Evolutionary conservation across 2,888 invertebrate genomes (phyloP).

Genomic region (Cheilosia variabilis): DNA sequence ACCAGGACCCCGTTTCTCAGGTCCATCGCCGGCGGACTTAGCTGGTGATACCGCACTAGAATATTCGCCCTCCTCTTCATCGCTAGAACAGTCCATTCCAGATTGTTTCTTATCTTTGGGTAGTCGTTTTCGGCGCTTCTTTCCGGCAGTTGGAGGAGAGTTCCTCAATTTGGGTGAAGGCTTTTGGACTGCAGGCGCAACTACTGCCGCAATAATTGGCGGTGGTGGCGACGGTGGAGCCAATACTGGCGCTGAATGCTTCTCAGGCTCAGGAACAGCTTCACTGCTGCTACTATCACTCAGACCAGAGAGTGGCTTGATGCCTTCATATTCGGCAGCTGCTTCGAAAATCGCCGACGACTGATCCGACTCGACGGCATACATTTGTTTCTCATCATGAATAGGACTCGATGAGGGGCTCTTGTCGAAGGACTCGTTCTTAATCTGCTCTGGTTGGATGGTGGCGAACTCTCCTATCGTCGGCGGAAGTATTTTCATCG

Average conservation of each 20-base stretch:
- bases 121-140: constrained; percentile 63
- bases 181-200: constrained; percentile 49
- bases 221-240: constrained; percentile 58
- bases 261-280: constrained; percentile 56
- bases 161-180: constrained; percentile 66
- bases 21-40: constrained; percentile 71
- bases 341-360: constrained; percentile 72
- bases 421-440: constrained; percentile 79
- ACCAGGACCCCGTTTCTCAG: constrained; percentile 83
- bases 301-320: constrained; percentile 77
- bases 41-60: constrained; percentile 62
- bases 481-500: constrained; percentile 76
- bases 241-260: constrained; percentile 28
- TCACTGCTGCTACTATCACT: constrained; percentile 80
- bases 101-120: constrained; percentile 72
- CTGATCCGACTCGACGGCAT: constrained; percentile 76
- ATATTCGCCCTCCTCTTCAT: constrained; percentile 79
- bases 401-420: constrained; percentile 78
- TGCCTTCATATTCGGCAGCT: constrained; percentile 73
- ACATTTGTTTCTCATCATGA: constrained; percentile 75
- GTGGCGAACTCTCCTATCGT: constrained; percentile 78
- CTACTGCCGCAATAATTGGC: constrained; percentile 60
- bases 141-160: constrained; percentile 51
- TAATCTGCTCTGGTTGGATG: constrained; percentile 81
- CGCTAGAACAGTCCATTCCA: constrained; percentile 78